Percentiles rank a stretch among this genome's conserved stretches.
These are phyloP conservation scores for Phalacrocorax pelagicus DNA, from an alignment of 2,113 vertebrate species.

Conservation along the genomic window DNA sequence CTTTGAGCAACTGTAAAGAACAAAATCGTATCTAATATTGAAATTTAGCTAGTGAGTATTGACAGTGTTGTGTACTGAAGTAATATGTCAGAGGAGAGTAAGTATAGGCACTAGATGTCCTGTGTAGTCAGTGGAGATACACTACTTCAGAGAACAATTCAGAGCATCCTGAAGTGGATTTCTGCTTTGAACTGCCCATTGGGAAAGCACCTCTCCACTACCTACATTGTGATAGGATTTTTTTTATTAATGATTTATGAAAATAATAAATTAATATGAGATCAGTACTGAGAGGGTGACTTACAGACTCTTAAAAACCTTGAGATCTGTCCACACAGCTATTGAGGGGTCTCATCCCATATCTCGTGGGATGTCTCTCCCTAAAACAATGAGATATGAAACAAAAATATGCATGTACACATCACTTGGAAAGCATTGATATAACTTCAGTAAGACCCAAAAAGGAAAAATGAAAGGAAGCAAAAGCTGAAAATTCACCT, in stretches of 20 bases:
- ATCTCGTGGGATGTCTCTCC: background rate
- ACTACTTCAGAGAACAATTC: background rate
- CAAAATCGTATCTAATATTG: background rate
- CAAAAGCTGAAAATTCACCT: background rate
- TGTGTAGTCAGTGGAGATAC: background rate
- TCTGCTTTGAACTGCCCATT: background rate
- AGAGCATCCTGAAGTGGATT: background rate
- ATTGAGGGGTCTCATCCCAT: background rate
- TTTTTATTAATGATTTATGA: background rate
- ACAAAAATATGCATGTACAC: background rate
- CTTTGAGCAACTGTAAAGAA: background rate
- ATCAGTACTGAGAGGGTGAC: background rate
- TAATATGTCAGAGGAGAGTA: background rate
- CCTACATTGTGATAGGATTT: background rate
- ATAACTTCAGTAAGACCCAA: background rate
- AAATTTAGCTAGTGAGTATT: background rate
- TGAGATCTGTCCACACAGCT: background rate
- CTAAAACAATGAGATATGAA: background rate
- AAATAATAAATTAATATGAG: background rate
- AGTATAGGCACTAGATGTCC: accelerated
- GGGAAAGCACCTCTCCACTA: background rate
- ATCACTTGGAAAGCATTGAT: background rate
- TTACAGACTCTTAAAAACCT: background rate
- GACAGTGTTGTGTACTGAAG: background rate
- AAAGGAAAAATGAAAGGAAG: background rate